Conservation (phyloP, 2,888 invertebrate genomes). For the Automeris io region DNA sequence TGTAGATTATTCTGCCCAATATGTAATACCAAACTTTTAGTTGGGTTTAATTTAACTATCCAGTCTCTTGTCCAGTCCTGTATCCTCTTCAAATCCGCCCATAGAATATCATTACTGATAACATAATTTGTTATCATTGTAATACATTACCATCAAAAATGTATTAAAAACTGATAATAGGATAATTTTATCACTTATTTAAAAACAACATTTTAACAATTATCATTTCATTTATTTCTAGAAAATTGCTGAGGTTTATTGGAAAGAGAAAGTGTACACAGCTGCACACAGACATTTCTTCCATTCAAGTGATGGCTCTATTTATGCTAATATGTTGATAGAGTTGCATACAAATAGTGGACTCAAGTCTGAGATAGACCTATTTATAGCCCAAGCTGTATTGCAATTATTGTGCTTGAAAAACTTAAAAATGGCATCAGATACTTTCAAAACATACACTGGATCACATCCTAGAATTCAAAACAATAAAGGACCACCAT, state of each 20-base stretch:
- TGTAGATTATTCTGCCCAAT: too few species aligned
- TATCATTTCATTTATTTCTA: conserved; percentile 51
- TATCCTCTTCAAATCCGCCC: too few species aligned
- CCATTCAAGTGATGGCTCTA: conserved; percentile 90
- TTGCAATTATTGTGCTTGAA: conserved; percentile 93
- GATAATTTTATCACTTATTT: too few species aligned
- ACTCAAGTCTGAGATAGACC: conserved; percentile 90
- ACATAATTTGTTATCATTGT: too few species aligned
- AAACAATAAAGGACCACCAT: conserved; percentile 87
- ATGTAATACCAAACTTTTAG: too few species aligned
- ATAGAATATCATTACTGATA: too few species aligned
- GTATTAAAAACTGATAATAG: too few species aligned
- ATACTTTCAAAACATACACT: conserved; percentile 90
- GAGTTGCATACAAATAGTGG: conserved; percentile 91
- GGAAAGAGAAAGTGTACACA: conserved; percentile 92
- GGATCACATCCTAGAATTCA: conserved; percentile 89
- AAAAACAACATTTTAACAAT: neutral
- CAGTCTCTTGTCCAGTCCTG: too few species aligned
- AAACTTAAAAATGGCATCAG: conserved; percentile 88
- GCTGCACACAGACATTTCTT: conserved; percentile 93
- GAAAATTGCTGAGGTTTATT: conserved; percentile 90
- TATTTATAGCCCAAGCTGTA: conserved; percentile 96
- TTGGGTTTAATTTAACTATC: too few species aligned
- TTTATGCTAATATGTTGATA: conserved; percentile 92
- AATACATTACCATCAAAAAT: too few species aligned